Conservation (phyloP, 2,113 vertebrate genomes). For the Pandion haliaetus region DNA sequence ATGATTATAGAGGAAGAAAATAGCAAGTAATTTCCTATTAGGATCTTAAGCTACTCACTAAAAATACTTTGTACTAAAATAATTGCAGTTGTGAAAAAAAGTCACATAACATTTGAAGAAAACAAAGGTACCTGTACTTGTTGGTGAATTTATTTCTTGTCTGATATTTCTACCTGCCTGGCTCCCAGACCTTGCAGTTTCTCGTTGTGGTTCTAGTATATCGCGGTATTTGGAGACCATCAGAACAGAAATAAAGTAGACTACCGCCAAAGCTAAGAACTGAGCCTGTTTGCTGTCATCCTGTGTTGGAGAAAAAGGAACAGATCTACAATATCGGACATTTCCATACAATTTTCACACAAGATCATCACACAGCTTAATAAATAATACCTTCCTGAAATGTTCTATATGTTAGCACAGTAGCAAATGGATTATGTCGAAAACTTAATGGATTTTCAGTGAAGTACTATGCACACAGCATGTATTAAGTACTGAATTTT, state of each 20-base stretch:
- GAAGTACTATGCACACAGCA: neutral
- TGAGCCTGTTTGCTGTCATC: conserved; percentile 99
- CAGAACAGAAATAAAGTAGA: conserved; percentile 98
- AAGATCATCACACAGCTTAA: neutral
- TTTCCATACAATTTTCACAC: neutral
- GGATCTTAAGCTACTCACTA: neutral
- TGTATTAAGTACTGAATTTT: neutral
- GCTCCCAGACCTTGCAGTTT: conserved; percentile 91
- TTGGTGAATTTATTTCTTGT: conserved; percentile 98
- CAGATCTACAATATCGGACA: neutral
- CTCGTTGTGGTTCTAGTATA: conserved; percentile 95
- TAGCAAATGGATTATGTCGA: neutral
- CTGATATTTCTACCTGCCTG: conserved; percentile 94
- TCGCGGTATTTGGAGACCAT: conserved; percentile 99
- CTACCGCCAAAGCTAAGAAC: conserved; percentile 95
- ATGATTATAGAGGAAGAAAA: neutral
- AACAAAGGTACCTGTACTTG: conserved; percentile 89
- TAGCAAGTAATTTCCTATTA: neutral
- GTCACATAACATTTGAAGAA: neutral
- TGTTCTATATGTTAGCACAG: neutral
- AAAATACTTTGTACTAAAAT: neutral
- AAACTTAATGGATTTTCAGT: neutral
- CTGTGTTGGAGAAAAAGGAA: conserved; percentile 67
- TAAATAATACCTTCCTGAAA: neutral
- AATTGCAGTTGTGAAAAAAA: neutral